Base-by-base conservation (phyloP, 64 coral and sea anemone genomes). In the Exaiptasia diaphana region DNA sequence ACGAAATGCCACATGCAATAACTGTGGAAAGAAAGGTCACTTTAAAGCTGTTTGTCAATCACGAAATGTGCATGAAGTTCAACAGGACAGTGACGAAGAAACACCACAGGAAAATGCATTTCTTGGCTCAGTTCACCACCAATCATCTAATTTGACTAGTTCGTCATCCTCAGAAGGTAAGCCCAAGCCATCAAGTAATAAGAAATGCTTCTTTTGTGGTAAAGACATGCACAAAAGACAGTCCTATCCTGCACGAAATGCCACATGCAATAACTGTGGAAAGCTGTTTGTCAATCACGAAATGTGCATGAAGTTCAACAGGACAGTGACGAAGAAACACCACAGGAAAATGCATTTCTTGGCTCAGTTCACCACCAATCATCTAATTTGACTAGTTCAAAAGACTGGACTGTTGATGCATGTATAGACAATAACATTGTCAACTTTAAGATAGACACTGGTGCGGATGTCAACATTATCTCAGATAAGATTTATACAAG, bases 171-270 rank as follows among this genome's bases (percentile, higher is more conserved):
- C 48, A 58, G 39, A 84, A 61, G 52, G 67, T 84, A 73, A 84
- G 52, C 53, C 67, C 22, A 85, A 53, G 73, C 68, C 71, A 52
- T 25, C 33, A 68, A 41, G 12, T 64, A 35, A 56, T 28, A 84
- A 84, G 50, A 85, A 85, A 68, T 85, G 82, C 18, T 85, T 73
- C 46, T 73, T 85, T 26, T 85, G 82, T 61, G 82, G 82, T 72
- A 85, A 62, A 72, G 53, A 85, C 26, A 73, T 85, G 11, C 53
- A 85, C 75, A 85, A 40, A 73, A 50, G 50, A 73, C 50, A 85
- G 61, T 68, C 42, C 32, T 74, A 68, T 61, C 61, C 61, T 17
- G 61, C 31, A 4, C 32, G 12, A 36, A 64, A 64, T 37, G 8
- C n/a, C 29, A 64, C 61, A 26, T 64, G 61, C 38, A 64, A 61